phyloP scores from a whole-genome alignment of 2,888 invertebrate genomes.

The Meliscaeva auricollis region DNA sequence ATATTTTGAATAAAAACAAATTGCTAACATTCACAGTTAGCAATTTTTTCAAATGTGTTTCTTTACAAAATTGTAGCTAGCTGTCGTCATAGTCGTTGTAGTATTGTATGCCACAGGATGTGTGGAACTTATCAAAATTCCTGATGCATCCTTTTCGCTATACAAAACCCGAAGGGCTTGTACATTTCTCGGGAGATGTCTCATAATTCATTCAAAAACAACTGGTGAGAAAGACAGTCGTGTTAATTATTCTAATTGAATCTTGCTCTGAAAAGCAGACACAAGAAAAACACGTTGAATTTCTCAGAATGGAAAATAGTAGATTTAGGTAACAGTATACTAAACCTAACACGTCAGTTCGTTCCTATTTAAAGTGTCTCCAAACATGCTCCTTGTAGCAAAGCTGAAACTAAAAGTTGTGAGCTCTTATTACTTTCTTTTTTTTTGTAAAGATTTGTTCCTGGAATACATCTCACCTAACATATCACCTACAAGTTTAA shows the following conservation, averaged over 20 bases:
- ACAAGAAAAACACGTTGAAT: conserved; percentile 33
- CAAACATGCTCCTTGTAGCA: too few relatives aligned
- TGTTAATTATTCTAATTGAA: conserved; percentile 75
- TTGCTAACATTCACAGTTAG: too few relatives aligned
- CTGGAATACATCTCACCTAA: too few relatives aligned
- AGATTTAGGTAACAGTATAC: conserved; percentile 38
- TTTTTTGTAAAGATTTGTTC: too few relatives aligned
- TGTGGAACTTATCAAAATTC: conserved; percentile 64
- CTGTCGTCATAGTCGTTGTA: conserved; percentile 1
- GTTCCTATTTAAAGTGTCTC: too few relatives aligned
- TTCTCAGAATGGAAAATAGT: conserved; percentile 58
- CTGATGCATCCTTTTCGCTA: conserved; percentile 52
- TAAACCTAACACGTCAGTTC: too few relatives aligned
- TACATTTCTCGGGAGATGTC: conserved; percentile 67
- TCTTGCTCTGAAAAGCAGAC: conserved; percentile 52
- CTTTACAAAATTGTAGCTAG: conserved; percentile 32
- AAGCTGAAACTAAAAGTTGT: too few relatives aligned
- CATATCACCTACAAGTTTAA: too few relatives aligned
- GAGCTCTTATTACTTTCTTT: too few relatives aligned
- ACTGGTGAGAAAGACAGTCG: conserved; percentile 62
- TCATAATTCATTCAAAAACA: conserved; percentile 70
- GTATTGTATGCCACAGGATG: not conserved
- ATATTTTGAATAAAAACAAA: too few relatives aligned
- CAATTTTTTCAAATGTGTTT: too few relatives aligned
- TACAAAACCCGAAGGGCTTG: conserved; percentile 50